Evolutionary conservation across 2,113 vertebrate species (phyloP).

Genomic region (Anarrhichthys ocellatus): DNA sequence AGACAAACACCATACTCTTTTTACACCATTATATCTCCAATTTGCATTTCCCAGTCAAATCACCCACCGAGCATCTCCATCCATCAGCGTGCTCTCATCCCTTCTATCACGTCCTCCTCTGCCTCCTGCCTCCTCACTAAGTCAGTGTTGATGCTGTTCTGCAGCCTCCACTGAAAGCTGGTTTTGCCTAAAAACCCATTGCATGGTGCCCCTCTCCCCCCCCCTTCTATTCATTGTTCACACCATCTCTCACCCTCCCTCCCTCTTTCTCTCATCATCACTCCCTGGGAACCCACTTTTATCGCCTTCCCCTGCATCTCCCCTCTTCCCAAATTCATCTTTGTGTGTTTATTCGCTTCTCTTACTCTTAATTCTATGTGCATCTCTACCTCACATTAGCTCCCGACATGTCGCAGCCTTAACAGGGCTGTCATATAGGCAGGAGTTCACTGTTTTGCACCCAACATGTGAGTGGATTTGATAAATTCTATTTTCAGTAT

Average conservation of each 20-base stretch:
- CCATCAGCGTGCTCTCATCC: slow-evolving; percentile 40
- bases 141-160: slow-evolving; percentile 59
- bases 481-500: slow-evolving; percentile 39
- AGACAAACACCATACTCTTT: slow-evolving; percentile 74
- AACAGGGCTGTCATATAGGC: slow-evolving; percentile 42
- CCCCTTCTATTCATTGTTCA: slow-evolving; percentile 72
- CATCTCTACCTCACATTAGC: slow-evolving; percentile 59
- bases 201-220: slow-evolving; percentile 46
- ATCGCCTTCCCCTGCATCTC: slow-evolving; percentile 50
- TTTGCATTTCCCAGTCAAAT: slow-evolving; percentile 18
- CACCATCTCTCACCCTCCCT: slow-evolving; percentile 65
- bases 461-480: slow-evolving; percentile 69
- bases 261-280: slow-evolving; percentile 68
- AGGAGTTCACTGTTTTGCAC: slow-evolving; percentile 63
- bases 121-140: slow-evolving; percentile 31
- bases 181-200: slow-evolving; percentile 73
- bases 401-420: slow-evolving; percentile 36
- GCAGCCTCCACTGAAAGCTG: slow-evolving; percentile 66
- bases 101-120: slow-evolving; percentile 32
- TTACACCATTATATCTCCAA: slow-evolving; percentile 8
- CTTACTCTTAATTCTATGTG: slow-evolving; percentile 54
- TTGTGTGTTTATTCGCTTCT: slow-evolving; percentile 52
- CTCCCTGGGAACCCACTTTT: slow-evolving; percentile 72
- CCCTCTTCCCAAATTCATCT: slow-evolving; percentile 56
- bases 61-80: slow-evolving; percentile 34